phyloP scores from a whole-genome alignment of 2,113 vertebrate species.

The Rhinogobius similis region DNA sequence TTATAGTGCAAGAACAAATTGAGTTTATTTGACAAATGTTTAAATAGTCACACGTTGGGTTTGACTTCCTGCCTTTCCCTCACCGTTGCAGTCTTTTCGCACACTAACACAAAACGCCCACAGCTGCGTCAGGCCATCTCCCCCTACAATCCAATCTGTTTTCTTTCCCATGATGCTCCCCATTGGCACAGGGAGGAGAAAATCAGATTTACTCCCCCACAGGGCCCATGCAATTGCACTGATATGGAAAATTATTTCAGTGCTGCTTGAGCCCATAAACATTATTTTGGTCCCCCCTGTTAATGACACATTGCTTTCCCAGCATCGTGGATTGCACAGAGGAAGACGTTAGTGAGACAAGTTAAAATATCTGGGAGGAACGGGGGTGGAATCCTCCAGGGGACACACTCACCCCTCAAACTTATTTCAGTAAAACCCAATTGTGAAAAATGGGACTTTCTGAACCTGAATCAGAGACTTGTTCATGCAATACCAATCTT shows the following conservation, averaged over 20 bases:
- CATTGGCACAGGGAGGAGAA: slow-evolving; percentile 77
- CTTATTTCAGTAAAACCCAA: slow-evolving; percentile 33
- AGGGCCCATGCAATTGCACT: slow-evolving; percentile 81
- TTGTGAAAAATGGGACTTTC: slow-evolving; percentile 2
- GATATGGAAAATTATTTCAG: slow-evolving; percentile 78
- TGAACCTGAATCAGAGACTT: background rate
- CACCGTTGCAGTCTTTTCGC: slow-evolving; percentile 47
- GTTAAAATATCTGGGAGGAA: slow-evolving; percentile 51
- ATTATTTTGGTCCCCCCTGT: slow-evolving; percentile 76
- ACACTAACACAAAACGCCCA: slow-evolving; percentile 35
- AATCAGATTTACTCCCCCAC: slow-evolving; percentile 75
- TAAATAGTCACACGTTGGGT: slow-evolving; percentile 60
- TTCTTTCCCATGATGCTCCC: slow-evolving; percentile 77
- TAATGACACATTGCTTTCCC: slow-evolving; percentile 78
- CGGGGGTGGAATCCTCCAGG: slow-evolving; percentile 62
- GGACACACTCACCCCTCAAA: slow-evolving; percentile 58
- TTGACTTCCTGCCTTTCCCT: slow-evolving; percentile 57
- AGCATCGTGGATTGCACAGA: slow-evolving; percentile 72
- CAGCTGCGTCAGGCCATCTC: slow-evolving; percentile 13
- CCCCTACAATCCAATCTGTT: slow-evolving; percentile 74
- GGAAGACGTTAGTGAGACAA: slow-evolving; percentile 58
- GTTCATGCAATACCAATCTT: background rate
- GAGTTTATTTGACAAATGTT: slow-evolving; percentile 41
- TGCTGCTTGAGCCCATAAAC: slow-evolving; percentile 78
- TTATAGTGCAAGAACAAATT: background rate